Conservation (phyloP, 2,888 invertebrate species). For the Metacarcinus magister region DNA sequence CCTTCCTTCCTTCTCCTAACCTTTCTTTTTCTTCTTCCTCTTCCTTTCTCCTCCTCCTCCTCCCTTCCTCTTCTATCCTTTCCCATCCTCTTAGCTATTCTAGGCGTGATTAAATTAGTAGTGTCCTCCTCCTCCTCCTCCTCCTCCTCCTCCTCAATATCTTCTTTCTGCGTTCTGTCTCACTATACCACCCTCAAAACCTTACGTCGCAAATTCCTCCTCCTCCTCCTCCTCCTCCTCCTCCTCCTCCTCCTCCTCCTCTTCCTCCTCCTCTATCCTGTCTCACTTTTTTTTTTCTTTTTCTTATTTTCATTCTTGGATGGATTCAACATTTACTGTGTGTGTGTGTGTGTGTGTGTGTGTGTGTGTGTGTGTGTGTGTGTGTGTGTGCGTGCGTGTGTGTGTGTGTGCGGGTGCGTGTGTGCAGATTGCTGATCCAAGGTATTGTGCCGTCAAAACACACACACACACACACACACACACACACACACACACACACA, state of each 20-base stretch:
- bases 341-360: not conserved
- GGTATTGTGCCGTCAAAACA: not conserved
- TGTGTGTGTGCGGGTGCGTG: not conserved
- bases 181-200: no score
- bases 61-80: not conserved
- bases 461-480: conserved; percentile 6
- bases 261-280: not conserved
- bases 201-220: no score
- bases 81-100: not conserved
- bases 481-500: conserved; percentile 52
- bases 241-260: not conserved
- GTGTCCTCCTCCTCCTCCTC: no score
- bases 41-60: not conserved
- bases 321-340: not conserved
- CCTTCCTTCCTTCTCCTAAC: not conserved
- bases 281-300: not conserved
- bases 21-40: not conserved
- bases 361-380: no score
- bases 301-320: no score
- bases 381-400: not conserved
- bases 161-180: no score
- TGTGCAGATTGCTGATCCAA: not conserved
- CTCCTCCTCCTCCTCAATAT: no score
- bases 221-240: conserved; percentile 21
- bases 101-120: not conserved